Evolutionary conservation across 2,888 invertebrate species (phyloP), one percentile per base, ranked within the genome.

Genomic region (Folsomia manolachei): DNA sequence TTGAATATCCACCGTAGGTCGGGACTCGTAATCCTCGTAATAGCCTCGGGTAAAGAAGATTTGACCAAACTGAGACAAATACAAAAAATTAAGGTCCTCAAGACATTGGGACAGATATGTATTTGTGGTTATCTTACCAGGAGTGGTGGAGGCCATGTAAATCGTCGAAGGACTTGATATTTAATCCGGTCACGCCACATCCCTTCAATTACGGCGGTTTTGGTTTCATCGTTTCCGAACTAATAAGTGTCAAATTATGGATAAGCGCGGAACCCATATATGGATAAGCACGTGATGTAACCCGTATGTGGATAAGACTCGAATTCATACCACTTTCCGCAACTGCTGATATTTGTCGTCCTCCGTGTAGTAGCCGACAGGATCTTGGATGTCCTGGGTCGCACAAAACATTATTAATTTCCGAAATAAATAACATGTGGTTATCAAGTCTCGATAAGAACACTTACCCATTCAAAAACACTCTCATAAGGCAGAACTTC

Each of bases 401-500:
- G 39, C 39, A 39, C 14, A 39, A 39, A 39, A 9, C 39, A n/a
- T n/a, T n/a, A n/a, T n/a, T n/a, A n/a, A n/a, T n/a, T n/a, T n/a
- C n/a, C n/a, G n/a, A n/a, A n/a, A 51, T 18, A 51, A 51, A 11
- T 18, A 9, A 51, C 51, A 9, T 11, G 9, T 51, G 51, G 18
- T 11, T 11, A 11, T 51, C 51, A 51, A 51, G 18, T 11, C 18
- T 51, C 9, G 9, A 27, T 27, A n/a, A 64, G 18, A 9, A n/a
- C 14, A 23, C 66, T 23, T 21, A 66, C 66, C 66, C 66, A 66
- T 19, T 52, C 52, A 24, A 66, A 66, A 18, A 66, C 53, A 24
- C 66, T 66, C 4, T 66, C 66, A 52, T 66, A 66, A 1, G 66
- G 51, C 1, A 66, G 25, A 14, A 52, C 66, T 52, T 66, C 66